Evolutionary conservation across 1,140 invertebrate species (phyloP).

Genomic region (Caenorhabditis brenneri): DNA sequence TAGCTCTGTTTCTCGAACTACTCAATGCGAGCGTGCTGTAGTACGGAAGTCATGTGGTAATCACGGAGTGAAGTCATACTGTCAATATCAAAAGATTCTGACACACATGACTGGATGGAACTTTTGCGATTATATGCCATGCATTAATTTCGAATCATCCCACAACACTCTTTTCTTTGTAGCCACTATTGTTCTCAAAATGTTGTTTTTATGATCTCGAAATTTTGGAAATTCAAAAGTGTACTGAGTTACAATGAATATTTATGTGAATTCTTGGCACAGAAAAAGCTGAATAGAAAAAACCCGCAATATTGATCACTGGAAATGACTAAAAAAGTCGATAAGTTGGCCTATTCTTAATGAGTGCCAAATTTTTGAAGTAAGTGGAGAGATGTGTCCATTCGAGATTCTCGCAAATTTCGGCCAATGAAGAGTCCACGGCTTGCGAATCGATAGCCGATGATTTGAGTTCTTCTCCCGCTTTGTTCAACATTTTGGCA

Average conservation of each 20-base stretch:
- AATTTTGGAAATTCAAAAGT: no score
- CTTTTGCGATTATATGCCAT: not conserved
- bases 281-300: not conserved
- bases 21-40: not conserved
- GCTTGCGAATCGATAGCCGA: not conserved
- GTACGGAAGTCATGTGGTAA: slow-evolving; percentile 3
- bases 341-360: not conserved
- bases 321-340: not conserved
- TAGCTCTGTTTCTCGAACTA: not conserved
- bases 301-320: not conserved
- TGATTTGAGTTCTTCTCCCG: not conserved
- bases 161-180: not conserved
- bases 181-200: not conserved
- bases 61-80: not conserved
- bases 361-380: slow-evolving; percentile 16
- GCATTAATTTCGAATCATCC: not conserved
- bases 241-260: not conserved
- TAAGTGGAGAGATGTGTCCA: slow-evolving; percentile 1
- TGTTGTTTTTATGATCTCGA: no score
- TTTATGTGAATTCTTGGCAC: not conserved
- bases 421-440: not conserved
- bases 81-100: slow-evolving; percentile 8
- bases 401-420: not conserved
- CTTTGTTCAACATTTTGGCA: slow-evolving; percentile 12
- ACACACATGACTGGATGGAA: slow-evolving; percentile 13